Evolutionary conservation across 2,113 vertebrate genomes (phyloP).

Genomic region (Fregata magnificens): DNA sequence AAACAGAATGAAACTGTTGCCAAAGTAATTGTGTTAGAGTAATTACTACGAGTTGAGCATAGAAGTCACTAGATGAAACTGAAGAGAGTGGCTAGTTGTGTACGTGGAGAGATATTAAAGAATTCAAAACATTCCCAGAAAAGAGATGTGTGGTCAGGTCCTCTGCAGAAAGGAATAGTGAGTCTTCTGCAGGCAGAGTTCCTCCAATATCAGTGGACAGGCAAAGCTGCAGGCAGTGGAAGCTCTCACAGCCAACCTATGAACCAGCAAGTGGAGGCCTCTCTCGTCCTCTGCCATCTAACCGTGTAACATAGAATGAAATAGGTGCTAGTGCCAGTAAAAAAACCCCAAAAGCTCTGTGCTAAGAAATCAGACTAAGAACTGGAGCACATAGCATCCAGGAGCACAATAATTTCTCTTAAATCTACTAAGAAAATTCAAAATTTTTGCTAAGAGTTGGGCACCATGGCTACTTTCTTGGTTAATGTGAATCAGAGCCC

Average conservation of each 20-base stretch:
- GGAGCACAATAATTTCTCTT: background rate
- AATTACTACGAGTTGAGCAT: background rate
- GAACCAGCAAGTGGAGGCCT: accelerated
- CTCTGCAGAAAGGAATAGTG: background rate
- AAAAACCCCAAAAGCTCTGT: accelerated
- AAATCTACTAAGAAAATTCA: background rate
- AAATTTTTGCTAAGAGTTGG: background rate
- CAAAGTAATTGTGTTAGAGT: background rate
- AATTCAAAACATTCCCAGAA: background rate
- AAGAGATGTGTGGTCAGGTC: accelerated
- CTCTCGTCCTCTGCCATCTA: background rate
- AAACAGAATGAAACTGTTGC: background rate
- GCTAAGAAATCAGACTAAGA: background rate
- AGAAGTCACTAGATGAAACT: background rate
- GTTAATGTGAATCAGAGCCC: background rate
- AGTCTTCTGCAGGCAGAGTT: background rate
- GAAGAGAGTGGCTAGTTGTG: background rate
- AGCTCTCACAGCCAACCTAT: background rate
- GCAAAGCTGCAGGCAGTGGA: background rate
- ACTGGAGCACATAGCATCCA: background rate
- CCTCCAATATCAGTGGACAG: accelerated
- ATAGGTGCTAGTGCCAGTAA: background rate
- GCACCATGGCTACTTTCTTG: background rate
- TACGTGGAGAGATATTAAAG: background rate
- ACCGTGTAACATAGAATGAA: background rate